Conservation (phyloP, 2,888 invertebrate species). For the Schizaphis graminum region DNA sequence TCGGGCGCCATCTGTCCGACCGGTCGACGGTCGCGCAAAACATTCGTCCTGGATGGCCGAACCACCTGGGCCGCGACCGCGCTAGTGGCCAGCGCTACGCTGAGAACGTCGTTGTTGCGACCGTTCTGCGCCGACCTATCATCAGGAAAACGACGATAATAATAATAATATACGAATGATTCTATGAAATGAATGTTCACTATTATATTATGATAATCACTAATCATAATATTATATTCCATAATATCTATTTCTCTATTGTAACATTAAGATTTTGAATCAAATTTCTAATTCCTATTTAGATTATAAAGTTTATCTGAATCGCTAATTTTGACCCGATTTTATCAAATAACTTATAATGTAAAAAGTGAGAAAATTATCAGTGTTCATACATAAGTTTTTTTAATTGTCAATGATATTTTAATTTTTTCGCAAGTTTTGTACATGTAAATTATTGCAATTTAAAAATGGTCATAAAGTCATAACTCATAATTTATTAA, state of each 20-base stretch:
- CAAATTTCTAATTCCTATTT: background rate
- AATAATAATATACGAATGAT: background rate
- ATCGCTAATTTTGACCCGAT: background rate
- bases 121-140: background rate
- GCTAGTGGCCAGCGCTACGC: constrained; percentile 11
- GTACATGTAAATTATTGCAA: no score
- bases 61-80: background rate
- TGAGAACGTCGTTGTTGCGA: background rate
- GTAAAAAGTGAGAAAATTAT: background rate
- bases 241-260: no score
- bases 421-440: background rate
- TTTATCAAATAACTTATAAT: background rate
- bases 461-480: background rate
- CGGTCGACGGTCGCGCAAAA: background rate
- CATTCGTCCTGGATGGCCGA: background rate
- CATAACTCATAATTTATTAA: background rate
- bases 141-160: background rate
- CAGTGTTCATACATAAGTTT: background rate
- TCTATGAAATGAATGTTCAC: background rate
- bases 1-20: constrained; percentile 37
- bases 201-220: background rate
- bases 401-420: background rate
- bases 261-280: background rate
- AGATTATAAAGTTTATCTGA: background rate
- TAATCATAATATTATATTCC: background rate